These are phyloP conservation scores for Lepilemur septentrionalis DNA, from an alignment of 2,797 vertebrate genomes.

Conservation along the genomic window DNA sequence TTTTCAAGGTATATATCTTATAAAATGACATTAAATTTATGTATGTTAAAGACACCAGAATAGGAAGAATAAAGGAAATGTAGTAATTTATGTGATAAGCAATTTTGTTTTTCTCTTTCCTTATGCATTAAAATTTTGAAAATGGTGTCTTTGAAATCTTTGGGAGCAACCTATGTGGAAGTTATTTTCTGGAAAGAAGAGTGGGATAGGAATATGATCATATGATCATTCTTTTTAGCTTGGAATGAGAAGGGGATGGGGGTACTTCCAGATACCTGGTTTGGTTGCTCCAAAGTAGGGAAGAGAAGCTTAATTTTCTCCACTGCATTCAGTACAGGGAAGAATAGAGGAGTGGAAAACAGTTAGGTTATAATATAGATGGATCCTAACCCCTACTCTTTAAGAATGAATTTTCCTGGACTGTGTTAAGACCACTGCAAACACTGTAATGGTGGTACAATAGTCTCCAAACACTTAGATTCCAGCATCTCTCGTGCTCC, in stretches of 20 bases:
- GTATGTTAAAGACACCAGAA: not conserved
- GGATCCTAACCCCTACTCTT: not conserved
- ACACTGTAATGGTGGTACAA: not conserved
- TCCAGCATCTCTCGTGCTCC: not conserved
- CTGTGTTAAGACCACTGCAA: not conserved
- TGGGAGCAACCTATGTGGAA: not conserved
- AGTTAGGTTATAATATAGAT: not conserved
- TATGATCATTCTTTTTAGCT: not conserved
- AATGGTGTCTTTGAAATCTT: not conserved
- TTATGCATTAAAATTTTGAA: constrained; percentile 23
- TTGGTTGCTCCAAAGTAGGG: not conserved
- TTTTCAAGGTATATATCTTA: not conserved
- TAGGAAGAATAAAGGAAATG: not conserved
- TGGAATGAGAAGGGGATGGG: not conserved
- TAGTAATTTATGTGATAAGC: not conserved
- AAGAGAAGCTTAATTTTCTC: not conserved
- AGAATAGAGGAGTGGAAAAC: not conserved
- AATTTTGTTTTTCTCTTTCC: not conserved
- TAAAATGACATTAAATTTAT: not conserved
- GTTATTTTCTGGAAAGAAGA: not conserved
- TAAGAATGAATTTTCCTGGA: not conserved
- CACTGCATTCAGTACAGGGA: not conserved
- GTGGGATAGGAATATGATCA: not conserved
- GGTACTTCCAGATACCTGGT: not conserved
- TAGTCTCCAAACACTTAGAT: not conserved